Conservation (phyloP, 2,888 invertebrate species). For the Spisula subtruncata region DNA sequence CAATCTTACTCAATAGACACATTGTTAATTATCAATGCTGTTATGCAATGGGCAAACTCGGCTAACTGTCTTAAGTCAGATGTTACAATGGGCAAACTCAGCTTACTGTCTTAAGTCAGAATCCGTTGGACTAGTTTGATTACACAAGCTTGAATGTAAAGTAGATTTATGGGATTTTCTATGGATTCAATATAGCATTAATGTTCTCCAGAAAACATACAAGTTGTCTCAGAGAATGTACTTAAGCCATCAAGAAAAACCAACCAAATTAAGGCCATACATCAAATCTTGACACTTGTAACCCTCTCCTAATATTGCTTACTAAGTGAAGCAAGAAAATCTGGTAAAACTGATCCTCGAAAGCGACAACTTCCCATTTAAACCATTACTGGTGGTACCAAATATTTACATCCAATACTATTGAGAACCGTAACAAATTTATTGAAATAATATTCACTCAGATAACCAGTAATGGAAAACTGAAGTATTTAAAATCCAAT, state of each 20-base stretch:
- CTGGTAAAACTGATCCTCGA: background rate
- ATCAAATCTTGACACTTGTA: constrained; percentile 21
- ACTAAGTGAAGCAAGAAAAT: background rate
- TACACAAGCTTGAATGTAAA: background rate
- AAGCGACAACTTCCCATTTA: background rate
- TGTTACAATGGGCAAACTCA: background rate
- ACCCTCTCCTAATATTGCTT: background rate
- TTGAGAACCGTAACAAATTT: background rate
- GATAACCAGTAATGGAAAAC: background rate
- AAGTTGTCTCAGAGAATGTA: constrained; percentile 7
- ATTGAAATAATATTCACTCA: background rate
- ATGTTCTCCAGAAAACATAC: background rate
- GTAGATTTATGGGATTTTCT: constrained; percentile 3
- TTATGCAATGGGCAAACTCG: background rate
- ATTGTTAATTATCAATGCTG: too few species aligned
- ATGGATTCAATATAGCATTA: background rate
- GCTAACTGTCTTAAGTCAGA: background rate
- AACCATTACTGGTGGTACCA: background rate
- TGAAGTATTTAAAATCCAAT: background rate
- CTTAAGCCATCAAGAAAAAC: constrained; percentile 18
- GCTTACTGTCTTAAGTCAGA: background rate
- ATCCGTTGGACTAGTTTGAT: background rate
- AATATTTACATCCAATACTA: background rate
- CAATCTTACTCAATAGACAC: too few species aligned
- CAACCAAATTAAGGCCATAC: constrained; percentile 21